These are phyloP conservation scores for Chaetoderma sp. DNA, from an alignment of 2,888 invertebrate species.

Conservation along the genomic window DNA sequence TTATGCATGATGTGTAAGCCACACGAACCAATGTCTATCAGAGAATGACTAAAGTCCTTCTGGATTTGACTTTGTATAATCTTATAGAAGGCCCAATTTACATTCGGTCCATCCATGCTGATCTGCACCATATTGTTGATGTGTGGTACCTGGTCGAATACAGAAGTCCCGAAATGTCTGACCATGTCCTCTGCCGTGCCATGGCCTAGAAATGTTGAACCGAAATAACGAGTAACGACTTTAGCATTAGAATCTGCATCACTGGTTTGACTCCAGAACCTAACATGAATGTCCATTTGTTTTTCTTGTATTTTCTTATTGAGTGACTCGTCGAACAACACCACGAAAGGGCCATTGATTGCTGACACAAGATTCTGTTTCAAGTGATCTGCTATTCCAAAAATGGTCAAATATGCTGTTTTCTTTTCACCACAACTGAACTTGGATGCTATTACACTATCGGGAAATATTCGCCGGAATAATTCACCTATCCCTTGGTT, in stretches of 20 bases:
- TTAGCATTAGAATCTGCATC: conserved; percentile 12
- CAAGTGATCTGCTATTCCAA: conserved; percentile 28
- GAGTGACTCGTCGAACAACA: conserved; percentile 35
- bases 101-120: conserved; percentile 35
- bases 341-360: conserved; percentile 25
- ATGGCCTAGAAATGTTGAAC: conserved; percentile 31
- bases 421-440: conserved; percentile 31
- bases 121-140: conserved; percentile 25
- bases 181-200: conserved; percentile 28
- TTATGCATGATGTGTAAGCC: too few relatives aligned
- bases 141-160: too few relatives aligned
- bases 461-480: conserved; percentile 26
- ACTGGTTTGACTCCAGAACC: too few relatives aligned
- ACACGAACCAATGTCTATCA: too few relatives aligned
- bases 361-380: background rate
- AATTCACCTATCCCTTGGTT: background rate
- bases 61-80: too few relatives aligned
- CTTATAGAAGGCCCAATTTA: conserved; percentile 30
- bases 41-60: too few relatives aligned
- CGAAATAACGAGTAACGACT: conserved; percentile 28
- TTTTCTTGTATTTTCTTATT: conserved; percentile 38
- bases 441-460: conserved; percentile 24
- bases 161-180: too few relatives aligned
- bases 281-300: conserved; percentile 37
- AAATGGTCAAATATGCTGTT: conserved; percentile 21